A percentile compares a stretch with the other conserved stretches of the same genome.
Evolutionary conservation across 2,113 vertebrate species (phyloP).

Genomic region (Melanerpes formicivorus): DNA sequence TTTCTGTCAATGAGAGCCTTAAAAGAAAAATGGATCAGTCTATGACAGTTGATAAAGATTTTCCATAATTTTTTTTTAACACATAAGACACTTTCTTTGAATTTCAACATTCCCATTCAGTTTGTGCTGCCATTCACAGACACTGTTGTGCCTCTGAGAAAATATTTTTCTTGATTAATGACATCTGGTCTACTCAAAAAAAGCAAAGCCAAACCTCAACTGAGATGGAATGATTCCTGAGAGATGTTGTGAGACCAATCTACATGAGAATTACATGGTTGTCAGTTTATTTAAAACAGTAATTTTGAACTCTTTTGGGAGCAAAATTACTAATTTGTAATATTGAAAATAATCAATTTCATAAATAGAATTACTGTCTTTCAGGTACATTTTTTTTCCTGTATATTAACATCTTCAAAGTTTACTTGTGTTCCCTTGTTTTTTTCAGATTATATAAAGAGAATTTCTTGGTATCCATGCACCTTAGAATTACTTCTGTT

Average conservation of each 20-base stretch:
- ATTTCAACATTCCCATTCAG: constrained; percentile 13
- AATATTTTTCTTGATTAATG: constrained; percentile 22
- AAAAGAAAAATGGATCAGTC: background rate
- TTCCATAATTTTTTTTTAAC: constrained; percentile 37
- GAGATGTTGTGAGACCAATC: background rate
- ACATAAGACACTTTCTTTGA: background rate
- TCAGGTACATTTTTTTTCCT: background rate
- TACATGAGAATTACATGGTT: background rate
- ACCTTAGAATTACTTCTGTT: background rate
- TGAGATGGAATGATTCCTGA: background rate
- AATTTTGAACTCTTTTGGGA: background rate
- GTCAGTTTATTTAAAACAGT: background rate
- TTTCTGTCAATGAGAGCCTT: background rate
- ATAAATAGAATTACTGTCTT: background rate
- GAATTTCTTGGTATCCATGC: background rate
- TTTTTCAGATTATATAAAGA: background rate
- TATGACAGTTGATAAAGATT: constrained; percentile 35
- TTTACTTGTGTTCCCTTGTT: background rate
- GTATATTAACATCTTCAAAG: background rate
- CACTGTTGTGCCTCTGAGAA: background rate
- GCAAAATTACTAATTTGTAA: background rate
- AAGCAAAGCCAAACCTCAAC: background rate
- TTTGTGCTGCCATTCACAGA: background rate
- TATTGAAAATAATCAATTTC: background rate
- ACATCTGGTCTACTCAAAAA: background rate